Evolutionary conservation across 2,888 invertebrate species (phyloP).

Genomic region (Agriopis marginaria): DNA sequence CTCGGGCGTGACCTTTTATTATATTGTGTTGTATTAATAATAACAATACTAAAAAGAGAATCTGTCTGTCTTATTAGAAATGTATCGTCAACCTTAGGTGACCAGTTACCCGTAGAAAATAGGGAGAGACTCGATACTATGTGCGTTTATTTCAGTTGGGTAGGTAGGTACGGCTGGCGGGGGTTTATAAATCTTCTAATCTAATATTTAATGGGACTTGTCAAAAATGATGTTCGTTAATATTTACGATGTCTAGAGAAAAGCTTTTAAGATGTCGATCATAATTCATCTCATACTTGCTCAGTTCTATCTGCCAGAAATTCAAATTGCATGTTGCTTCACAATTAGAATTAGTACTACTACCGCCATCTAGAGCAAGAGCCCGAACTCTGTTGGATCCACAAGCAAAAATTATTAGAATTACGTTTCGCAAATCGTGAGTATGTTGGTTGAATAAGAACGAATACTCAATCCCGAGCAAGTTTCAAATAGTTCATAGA

Average conservation of each 20-base stretch:
- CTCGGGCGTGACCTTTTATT: no score
- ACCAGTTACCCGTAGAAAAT: no score
- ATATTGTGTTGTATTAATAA: no score
- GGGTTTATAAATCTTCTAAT: conserved; percentile 15
- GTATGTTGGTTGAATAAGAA: not conserved
- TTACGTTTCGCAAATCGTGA: not conserved
- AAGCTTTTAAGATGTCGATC: conserved; percentile 27
- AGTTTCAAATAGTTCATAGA: conserved; percentile 3
- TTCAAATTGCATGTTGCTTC: not conserved
- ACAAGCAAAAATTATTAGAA: not conserved
- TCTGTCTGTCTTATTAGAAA: no score
- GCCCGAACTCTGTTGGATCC: not conserved
- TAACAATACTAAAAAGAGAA: no score
- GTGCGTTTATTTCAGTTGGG: not conserved
- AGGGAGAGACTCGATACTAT: not conserved
- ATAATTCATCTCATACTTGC: conserved; percentile 17
- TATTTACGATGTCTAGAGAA: conserved; percentile 31
- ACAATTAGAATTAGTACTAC: not conserved
- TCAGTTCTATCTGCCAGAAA: not conserved
- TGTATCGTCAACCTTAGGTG: no score
- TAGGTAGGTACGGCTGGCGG: not conserved
- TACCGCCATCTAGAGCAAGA: conserved; percentile 14
- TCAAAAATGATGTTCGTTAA: conserved; percentile 17
- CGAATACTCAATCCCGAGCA: conserved; percentile 13
- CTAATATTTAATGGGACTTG: conserved; percentile 13